Evolutionary conservation across 1,140 invertebrate genomes (phyloP), one percentile per base, ranked within the genome.

Genomic region (Caenorhabditis latens): DNA sequence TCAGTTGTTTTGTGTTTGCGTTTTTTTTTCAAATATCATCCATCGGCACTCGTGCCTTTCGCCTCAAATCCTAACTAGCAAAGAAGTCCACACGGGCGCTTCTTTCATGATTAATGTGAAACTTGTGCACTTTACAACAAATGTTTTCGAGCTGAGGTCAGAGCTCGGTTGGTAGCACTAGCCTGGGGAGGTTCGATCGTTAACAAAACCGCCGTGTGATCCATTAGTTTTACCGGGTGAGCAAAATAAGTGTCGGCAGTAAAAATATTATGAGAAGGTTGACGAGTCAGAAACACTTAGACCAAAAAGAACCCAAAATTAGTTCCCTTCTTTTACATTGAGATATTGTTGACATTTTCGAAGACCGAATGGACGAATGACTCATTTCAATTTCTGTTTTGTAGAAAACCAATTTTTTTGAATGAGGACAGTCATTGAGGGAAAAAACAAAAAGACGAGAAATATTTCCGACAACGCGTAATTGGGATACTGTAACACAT

Each of bases 41-140:
- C 53, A 79, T 79, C 43, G 24, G n/a, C 8, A 46, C 46, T 50
- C 46, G 71, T 79, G 71, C 71, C 71, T 19, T 8, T 32, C n/a
- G 46, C 24, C 71, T 46, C 19, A 50, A 53, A 79, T 53, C 50
- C 3, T 19, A 11, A 11, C 65, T 46, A 46, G 46, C 43, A 0
- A 8, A 63, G 24, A 24, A 63, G 9, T 71, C 19, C 46, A 8
- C 43, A n/a, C 13, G 19, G 43, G 46, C 11, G 65, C 65, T 46
- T 46, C 46, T 24, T n/a, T 79, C 71, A 79, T 79, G 71, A 79
- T 79, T 79, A 79, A 79, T 79, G 71, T 24, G 19, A 50, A 79
- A 79, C 71, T 53, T 48, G 71, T 79, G 71, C 46, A 79, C 71
- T 79, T 79, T 79, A 79, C 71, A 79, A 48, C 71, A 79, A 71